A percentile compares a stretch with the other conserved stretches of the same genome.
phyloP scores from a whole-genome alignment of 2,113 vertebrate species.

The Paralichthys olivaceus region DNA sequence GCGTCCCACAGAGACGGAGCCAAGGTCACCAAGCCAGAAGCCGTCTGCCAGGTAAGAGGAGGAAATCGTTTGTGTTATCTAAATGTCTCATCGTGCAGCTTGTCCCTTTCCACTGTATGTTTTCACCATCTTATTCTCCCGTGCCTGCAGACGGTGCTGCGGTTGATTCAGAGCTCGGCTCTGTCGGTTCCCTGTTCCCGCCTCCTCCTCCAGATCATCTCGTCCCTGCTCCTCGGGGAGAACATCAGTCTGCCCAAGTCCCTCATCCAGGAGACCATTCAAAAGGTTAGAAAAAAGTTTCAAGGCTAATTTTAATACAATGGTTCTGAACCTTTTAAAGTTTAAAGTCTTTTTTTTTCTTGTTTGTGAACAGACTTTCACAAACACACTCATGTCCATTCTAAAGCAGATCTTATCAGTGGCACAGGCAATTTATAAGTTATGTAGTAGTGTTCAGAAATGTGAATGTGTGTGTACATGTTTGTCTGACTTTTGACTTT shows the following conservation, averaged over 20 bases:
- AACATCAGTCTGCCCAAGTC: constrained; percentile 83
- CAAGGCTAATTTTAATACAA: neutral
- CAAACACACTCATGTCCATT: no score
- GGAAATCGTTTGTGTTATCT: neutral
- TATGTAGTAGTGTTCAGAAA: neutral
- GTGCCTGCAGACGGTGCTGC: constrained; percentile 80
- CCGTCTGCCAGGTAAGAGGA: constrained; percentile 85
- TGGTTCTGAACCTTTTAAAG: no score
- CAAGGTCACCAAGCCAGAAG: constrained; percentile 87
- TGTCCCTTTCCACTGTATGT: neutral
- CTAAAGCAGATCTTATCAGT: no score
- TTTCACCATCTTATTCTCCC: neutral
- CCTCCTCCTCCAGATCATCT: constrained; percentile 86
- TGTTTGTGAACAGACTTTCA: no score
- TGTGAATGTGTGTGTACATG: neutral
- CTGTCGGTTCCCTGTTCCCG: constrained; percentile 84
- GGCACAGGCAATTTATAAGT: no score
- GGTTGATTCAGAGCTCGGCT: constrained; percentile 76
- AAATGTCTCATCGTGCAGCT: neutral
- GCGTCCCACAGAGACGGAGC: constrained; percentile 85
- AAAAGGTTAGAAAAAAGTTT: constrained; percentile 78
- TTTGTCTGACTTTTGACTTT: neutral
- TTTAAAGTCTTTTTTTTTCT: no score
- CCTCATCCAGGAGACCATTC: constrained; percentile 83
- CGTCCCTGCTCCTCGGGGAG: constrained; percentile 88